Conservation (phyloP, 2,888 invertebrate genomes). For the Exocentrus adspersus region DNA sequence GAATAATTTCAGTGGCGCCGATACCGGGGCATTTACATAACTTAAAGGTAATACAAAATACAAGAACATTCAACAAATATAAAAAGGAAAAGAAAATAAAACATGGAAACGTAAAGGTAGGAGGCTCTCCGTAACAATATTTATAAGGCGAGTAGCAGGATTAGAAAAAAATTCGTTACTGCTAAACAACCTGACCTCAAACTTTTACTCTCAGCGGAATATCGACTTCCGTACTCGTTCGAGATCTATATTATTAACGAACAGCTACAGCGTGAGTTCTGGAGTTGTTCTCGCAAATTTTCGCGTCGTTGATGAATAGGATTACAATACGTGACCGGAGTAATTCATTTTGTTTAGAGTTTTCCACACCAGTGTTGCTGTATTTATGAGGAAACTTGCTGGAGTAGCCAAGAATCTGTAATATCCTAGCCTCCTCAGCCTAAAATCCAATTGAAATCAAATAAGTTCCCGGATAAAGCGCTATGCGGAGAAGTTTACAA, state of each 20-base stretch:
- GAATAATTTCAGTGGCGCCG: no score
- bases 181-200: not conserved
- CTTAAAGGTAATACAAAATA: no score
- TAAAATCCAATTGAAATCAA: no score
- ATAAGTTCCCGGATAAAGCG: no score
- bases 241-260: constrained; percentile 1
- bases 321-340: not conserved
- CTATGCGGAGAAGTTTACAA: no score
- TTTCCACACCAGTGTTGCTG: not conserved
- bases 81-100: no score
- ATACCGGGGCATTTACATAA: no score
- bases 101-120: no score
- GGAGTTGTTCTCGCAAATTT: not conserved
- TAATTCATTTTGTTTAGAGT: constrained; percentile 3
- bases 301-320: not conserved
- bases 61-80: no score
- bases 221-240: not conserved
- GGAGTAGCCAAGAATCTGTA: not conserved
- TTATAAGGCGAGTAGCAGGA: no score
- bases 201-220: not conserved
- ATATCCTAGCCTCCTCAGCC: not conserved
- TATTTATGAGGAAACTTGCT: not conserved
- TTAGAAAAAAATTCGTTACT: not conserved
- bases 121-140: no score
- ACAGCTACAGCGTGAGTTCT: not conserved